phyloP scores from a whole-genome alignment of 2,888 invertebrate genomes.

The Caenorhabditis drosophilae region DNA sequence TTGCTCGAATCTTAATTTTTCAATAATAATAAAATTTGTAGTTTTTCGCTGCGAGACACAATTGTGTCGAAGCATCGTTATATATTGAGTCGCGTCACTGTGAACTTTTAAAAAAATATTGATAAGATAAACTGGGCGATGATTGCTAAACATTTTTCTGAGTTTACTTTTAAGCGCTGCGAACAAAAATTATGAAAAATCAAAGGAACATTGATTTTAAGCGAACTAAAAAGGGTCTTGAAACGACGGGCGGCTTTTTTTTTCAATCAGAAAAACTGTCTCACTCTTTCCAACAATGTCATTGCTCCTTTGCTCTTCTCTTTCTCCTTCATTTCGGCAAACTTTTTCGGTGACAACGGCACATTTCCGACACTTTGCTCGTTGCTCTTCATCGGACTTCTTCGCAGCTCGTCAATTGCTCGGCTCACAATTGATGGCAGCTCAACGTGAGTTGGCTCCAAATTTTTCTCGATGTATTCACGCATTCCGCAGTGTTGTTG shows the following conservation, averaged over 20 bases:
- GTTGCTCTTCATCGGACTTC: slow-evolving; percentile 30
- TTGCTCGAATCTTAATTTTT: slow-evolving; percentile 30
- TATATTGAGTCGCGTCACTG: too few relatives aligned
- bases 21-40: neutral
- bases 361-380: slow-evolving; percentile 4
- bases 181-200: too few relatives aligned
- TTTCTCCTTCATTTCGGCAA: slow-evolving; percentile 25
- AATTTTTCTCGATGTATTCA: slow-evolving; percentile 18
- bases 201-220: too few relatives aligned
- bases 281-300: slow-evolving; percentile 27
- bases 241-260: too few relatives aligned
- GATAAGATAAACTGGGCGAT: neutral
- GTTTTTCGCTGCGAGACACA: too few relatives aligned
- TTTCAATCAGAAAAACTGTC: neutral
- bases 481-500: slow-evolving; percentile 24
- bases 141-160: too few relatives aligned
- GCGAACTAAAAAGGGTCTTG: too few relatives aligned
- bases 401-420: slow-evolving; percentile 17
- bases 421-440: slow-evolving; percentile 18
- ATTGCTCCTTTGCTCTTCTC: slow-evolving; percentile 26
- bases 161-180: too few relatives aligned
- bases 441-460: slow-evolving; percentile 7
- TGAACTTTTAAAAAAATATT: neutral
- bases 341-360: slow-evolving; percentile 35
- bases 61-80: too few relatives aligned